Evolutionary conservation across 2,797 vertebrate species (phyloP).

Genomic region (Thunnus albacares): DNA sequence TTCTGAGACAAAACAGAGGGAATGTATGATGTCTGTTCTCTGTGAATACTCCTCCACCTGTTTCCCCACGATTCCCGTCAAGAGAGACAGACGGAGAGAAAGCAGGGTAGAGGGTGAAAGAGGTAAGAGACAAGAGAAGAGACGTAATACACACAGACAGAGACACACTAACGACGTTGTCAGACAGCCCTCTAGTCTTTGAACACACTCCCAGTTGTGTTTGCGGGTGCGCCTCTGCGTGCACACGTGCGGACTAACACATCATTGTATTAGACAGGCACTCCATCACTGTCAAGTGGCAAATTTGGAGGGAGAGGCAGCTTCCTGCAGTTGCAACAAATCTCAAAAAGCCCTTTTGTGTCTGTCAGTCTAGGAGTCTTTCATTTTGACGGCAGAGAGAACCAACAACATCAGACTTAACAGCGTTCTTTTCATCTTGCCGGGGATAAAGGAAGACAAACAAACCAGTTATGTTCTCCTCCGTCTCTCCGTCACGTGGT

Average conservation of each 20-base stretch:
- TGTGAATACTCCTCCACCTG: constrained; percentile 69
- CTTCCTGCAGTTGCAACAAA: constrained; percentile 82
- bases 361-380: constrained; percentile 78
- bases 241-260: constrained; percentile 62
- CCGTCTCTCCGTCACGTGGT: constrained; percentile 36
- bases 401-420: constrained; percentile 76
- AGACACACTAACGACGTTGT: constrained; percentile 84
- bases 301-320: constrained; percentile 81
- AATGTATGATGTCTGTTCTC: constrained; percentile 58
- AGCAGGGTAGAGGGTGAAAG: constrained; percentile 46
- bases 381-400: constrained; percentile 77
- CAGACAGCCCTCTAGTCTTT: constrained; percentile 77
- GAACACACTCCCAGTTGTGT: constrained; percentile 78
- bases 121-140: constrained; percentile 64
- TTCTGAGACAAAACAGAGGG: constrained; percentile 56
- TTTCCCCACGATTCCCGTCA: constrained; percentile 60
- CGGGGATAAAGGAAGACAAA: constrained; percentile 73
- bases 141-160: constrained; percentile 71
- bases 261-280: constrained; percentile 76
- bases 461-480: constrained; percentile 63
- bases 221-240: constrained; percentile 45
- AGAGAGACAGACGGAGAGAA: constrained; percentile 53
- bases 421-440: constrained; percentile 63
- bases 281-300: constrained; percentile 85
- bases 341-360: constrained; percentile 83